Evolutionary conservation across 2,888 invertebrate genomes (phyloP).

Genomic region (Pseudococcus jackbeardsleyi): DNA sequence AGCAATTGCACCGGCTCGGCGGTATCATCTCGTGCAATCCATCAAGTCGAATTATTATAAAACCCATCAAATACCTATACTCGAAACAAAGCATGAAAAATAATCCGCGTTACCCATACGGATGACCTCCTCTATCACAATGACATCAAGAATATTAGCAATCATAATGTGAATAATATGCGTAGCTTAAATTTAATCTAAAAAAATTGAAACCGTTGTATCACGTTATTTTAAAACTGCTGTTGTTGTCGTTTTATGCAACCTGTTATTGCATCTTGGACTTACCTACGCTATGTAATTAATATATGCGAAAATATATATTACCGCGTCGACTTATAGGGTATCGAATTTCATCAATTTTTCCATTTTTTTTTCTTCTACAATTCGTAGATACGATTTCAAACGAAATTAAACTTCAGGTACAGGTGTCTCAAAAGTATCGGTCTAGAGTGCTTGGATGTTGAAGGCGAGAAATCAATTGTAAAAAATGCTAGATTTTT

Average conservation of each 20-base stretch:
- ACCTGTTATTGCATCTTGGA: constrained; percentile 36
- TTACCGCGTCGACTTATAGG: not conserved
- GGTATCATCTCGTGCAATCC: not conserved
- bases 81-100: constrained; percentile 51
- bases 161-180: constrained; percentile 41
- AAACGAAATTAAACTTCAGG: constrained; percentile 2
- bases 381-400: not conserved
- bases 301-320: constrained; percentile 56
- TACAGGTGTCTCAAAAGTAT: not conserved
- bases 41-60: constrained; percentile 28
- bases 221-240: constrained; percentile 37
- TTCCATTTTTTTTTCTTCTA: constrained; percentile 6
- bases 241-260: constrained; percentile 13
- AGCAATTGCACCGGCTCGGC: not conserved
- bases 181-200: constrained; percentile 46
- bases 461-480: not conserved
- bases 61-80: constrained; percentile 42
- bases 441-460: not conserved
- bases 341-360: constrained; percentile 42
- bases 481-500: not conserved
- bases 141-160: constrained; percentile 46
- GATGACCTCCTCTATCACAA: constrained; percentile 50
- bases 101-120: constrained; percentile 47
- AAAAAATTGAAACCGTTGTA: constrained; percentile 47
- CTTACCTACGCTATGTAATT: constrained; percentile 8